Evolutionary conservation across 2,113 vertebrate genomes (phyloP).

Genomic region (Eidolon helvum): DNA sequence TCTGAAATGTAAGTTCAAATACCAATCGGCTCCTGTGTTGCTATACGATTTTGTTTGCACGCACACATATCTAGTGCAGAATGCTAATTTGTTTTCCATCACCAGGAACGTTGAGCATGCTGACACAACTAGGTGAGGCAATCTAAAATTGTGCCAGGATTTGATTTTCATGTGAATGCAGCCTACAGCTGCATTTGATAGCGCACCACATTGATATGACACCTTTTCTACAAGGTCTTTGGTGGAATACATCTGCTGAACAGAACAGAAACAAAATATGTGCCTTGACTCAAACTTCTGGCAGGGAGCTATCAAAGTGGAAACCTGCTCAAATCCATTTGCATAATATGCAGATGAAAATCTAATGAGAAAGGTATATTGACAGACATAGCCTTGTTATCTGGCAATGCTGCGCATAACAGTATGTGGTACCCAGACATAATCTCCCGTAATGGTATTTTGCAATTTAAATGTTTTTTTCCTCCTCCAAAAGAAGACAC

Average conservation of each 20-base stretch:
- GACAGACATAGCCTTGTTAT: conserved; percentile 78
- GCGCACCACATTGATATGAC: conserved; percentile 23
- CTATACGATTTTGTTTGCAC: not conserved
- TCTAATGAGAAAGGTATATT: conserved; percentile 82
- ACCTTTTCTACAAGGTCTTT: conserved; percentile 77
- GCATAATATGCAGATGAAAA: conserved; percentile 84
- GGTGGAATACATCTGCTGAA: conserved; percentile 78
- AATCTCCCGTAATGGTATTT: conserved; percentile 80
- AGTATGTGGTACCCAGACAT: conserved; percentile 75
- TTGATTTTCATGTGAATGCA: conserved; percentile 64
- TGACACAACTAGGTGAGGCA: conserved; percentile 44
- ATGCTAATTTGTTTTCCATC: conserved; percentile 24
- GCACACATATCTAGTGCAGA: not conserved
- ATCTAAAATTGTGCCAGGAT: conserved; percentile 65
- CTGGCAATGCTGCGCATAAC: conserved; percentile 68
- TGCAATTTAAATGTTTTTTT: conserved; percentile 76
- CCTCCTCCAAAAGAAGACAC: conserved; percentile 68
- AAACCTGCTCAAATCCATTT: conserved; percentile 78
- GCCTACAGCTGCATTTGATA: conserved; percentile 68
- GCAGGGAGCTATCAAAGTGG: conserved; percentile 77
- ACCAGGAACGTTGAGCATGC: not conserved
- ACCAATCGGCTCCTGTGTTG: not conserved
- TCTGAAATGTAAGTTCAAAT: conserved; percentile 43
- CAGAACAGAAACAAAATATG: conserved; percentile 74
- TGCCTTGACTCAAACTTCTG: conserved; percentile 77